phyloP scores from a whole-genome alignment of 2,888 invertebrate genomes.

The Acleris emargana region DNA sequence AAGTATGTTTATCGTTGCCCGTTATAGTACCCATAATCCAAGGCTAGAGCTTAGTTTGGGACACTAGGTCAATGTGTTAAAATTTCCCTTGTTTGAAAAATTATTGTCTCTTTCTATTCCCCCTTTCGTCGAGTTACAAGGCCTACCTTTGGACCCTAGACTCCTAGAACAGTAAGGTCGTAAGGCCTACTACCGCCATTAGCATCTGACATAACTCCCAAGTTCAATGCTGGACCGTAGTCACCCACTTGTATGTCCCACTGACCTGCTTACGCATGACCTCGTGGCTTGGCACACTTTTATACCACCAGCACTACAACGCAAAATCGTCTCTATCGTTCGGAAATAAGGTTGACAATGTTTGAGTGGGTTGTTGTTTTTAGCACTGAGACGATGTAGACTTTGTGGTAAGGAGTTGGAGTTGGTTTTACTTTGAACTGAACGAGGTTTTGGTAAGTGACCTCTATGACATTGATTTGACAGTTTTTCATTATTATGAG shows the following conservation, averaged over 20 bases:
- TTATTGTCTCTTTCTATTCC: no score
- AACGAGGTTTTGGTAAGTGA: not conserved
- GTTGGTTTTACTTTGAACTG: not conserved
- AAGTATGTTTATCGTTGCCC: no score
- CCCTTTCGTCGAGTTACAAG: no score
- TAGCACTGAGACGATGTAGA: not conserved
- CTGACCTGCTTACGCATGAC: constrained; percentile 46
- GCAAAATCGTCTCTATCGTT: constrained; percentile 11
- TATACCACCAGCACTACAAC: not conserved
- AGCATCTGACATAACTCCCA: constrained; percentile 52
- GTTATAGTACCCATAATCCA: no score
- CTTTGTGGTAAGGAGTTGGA: constrained; percentile 3
- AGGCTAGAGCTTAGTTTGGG: no score
- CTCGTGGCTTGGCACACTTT: constrained; percentile 43
- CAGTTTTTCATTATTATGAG: constrained; percentile 22
- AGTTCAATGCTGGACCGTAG: constrained; percentile 71
- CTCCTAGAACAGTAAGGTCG: not conserved
- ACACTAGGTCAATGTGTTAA: no score
- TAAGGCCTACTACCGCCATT: constrained; percentile 45
- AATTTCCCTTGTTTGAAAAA: no score
- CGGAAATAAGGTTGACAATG: constrained; percentile 1
- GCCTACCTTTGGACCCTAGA: not conserved
- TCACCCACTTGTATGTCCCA: constrained; percentile 43
- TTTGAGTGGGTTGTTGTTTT: not conserved
- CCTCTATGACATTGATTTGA: constrained; percentile 27